Percentiles rank a stretch among this genome's conserved stretches.
These are phyloP conservation scores for Ginglymostoma cirratum DNA, from an alignment of 2,113 vertebrate species.

Conservation along the genomic window DNA sequence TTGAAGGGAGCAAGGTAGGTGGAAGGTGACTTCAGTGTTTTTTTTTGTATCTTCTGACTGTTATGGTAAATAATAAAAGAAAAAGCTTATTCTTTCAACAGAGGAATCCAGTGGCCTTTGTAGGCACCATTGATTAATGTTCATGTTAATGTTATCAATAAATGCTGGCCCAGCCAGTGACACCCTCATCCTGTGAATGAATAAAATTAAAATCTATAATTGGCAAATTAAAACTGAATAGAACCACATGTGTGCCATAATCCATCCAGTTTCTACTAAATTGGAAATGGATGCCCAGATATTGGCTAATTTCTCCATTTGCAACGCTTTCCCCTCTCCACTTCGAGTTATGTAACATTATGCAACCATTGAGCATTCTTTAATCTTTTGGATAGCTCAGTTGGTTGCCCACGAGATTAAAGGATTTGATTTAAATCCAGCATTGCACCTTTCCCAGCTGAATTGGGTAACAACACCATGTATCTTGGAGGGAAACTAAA, in stretches of 20 bases:
- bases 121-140: not conserved
- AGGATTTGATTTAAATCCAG: not conserved
- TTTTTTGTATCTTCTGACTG: not conserved
- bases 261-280: not conserved
- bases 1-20: too few species aligned
- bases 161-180: too few species aligned
- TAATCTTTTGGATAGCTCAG: not conserved
- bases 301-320: not conserved
- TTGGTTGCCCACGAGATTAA: not conserved
- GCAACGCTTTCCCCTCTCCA: not conserved
- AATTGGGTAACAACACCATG: not conserved
- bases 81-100: not conserved
- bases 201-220: not conserved
- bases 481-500: not conserved
- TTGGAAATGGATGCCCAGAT: not conserved
- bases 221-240: not conserved
- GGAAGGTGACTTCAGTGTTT: not conserved
- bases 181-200: too few species aligned
- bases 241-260: not conserved
- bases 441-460: not conserved
- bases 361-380: not conserved
- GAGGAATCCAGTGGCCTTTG: not conserved
- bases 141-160: too few species aligned
- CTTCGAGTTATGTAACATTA: not conserved
- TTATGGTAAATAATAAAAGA: not conserved